A percentile compares a stretch with the other conserved stretches of the same genome.
phyloP scores from a whole-genome alignment of 2,113 vertebrate species.

The Pogonocichla stellata region DNA sequence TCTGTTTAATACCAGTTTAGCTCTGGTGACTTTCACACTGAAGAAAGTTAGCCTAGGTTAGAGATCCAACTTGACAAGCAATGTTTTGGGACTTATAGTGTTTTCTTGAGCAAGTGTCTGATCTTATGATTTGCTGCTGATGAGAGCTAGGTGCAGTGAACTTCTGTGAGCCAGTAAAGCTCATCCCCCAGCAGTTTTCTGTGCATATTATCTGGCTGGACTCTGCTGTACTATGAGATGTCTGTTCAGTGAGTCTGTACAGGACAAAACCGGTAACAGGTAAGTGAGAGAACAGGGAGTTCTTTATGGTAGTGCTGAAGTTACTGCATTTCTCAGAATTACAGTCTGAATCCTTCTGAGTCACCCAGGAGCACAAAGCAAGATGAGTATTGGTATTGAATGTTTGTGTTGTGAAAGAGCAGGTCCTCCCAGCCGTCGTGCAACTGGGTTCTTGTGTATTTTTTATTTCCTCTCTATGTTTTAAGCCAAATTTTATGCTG shows the following conservation, averaged over 20 bases:
- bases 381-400: neutral
- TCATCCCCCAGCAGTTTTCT: neutral
- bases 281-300: neutral
- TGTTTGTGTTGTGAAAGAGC: neutral
- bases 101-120: neutral
- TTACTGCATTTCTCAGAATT: neutral
- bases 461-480: neutral
- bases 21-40: neutral
- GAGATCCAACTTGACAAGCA: neutral
- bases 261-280: neutral
- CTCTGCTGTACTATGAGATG: neutral
- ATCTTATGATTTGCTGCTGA: neutral
- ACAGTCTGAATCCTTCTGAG: neutral
- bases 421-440: fast-evolving
- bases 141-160: neutral
- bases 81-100: neutral
- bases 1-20: neutral
- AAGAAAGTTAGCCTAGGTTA: neutral
- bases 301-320: neutral
- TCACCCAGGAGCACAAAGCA: neutral
- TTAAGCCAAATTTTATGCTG: neutral
- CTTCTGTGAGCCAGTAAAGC: neutral
- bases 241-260: neutral
- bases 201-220: neutral
- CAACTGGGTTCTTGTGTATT: fast-evolving